These are phyloP conservation scores for Chymomyza fuscimana DNA, from an alignment of 2,888 invertebrate species.

Conservation along the genomic window DNA sequence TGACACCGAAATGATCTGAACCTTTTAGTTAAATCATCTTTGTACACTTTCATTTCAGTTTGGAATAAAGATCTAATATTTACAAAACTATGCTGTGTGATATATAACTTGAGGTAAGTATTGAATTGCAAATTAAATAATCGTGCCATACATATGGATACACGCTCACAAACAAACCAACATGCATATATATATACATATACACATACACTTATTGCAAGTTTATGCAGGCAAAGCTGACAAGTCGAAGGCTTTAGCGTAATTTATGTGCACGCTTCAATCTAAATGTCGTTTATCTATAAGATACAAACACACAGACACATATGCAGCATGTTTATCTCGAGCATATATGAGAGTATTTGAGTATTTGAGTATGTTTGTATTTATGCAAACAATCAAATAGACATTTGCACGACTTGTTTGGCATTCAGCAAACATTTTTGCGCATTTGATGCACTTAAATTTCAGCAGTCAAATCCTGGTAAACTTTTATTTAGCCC, in stretches of 20 bases:
- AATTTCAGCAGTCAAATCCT: slow-evolving; percentile 17
- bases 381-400: slow-evolving; percentile 41
- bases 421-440: not conserved
- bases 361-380: not conserved
- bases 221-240: not conserved
- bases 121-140: not conserved
- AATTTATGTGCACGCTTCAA: slow-evolving; percentile 47
- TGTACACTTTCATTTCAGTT: not conserved
- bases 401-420: slow-evolving; percentile 31
- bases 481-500: slow-evolving; percentile 19
- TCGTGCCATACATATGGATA: not conserved
- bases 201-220: not conserved
- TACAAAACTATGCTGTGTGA: not conserved
- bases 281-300: slow-evolving; percentile 50
- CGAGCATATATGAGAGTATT: not conserved
- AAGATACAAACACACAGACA: not conserved
- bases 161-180: too few relatives aligned
- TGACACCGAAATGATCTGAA: too few relatives aligned
- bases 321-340: not conserved
- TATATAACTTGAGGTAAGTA: not conserved
- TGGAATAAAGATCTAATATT: not conserved
- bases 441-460: slow-evolving; percentile 38
- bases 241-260: slow-evolving; percentile 20
- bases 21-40: not conserved
- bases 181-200: not conserved